A percentile compares a stretch with the other conserved stretches of the same genome.
phyloP scores from a whole-genome alignment of 2,888 invertebrate genomes.

The Osedax frankpressi region DNA sequence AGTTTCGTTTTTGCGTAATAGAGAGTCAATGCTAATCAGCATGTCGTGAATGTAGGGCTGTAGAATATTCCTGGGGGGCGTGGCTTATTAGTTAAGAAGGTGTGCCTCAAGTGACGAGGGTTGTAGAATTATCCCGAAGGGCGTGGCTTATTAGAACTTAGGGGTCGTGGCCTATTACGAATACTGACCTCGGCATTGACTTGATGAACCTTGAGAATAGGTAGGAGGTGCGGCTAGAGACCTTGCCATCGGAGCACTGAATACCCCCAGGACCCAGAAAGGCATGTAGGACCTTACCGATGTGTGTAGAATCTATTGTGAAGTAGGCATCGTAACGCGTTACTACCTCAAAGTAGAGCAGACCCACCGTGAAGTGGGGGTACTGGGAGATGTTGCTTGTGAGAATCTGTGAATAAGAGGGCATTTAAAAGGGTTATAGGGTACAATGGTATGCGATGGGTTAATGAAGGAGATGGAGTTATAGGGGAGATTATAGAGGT shows the following conservation, averaged over 20 bases:
- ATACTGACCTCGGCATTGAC: slow-evolving; percentile 49
- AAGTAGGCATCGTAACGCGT: slow-evolving; percentile 53
- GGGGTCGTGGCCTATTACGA: too few species aligned
- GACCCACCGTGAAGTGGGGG: slow-evolving; percentile 47
- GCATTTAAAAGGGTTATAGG: too few species aligned
- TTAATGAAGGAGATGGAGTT: too few species aligned
- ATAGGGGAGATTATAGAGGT: too few species aligned
- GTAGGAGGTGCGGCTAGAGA: slow-evolving; percentile 51
- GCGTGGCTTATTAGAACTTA: too few species aligned
- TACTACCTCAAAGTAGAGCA: slow-evolving; percentile 50
- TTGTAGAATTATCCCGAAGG: too few species aligned
- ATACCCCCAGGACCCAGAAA: slow-evolving; percentile 51
- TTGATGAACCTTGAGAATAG: slow-evolving; percentile 53
- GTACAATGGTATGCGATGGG: too few species aligned
- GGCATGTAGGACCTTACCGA: slow-evolving; percentile 48
- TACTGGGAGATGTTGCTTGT: slow-evolving; percentile 48
- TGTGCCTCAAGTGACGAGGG: too few species aligned
- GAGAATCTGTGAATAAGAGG: slow-evolving; percentile 44
- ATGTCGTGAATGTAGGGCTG: slow-evolving; percentile 49
- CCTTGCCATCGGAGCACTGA: slow-evolving; percentile 46
- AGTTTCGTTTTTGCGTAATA: too few species aligned
- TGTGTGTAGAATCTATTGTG: slow-evolving; percentile 46
- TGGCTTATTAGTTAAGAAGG: too few species aligned
- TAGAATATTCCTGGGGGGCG: slow-evolving; percentile 46
- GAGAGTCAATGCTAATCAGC: slow-evolving; percentile 47